Percentiles rank a stretch among this genome's conserved stretches.
phyloP scores from a whole-genome alignment of 2,888 invertebrate species.

The Crossocerus cetratus region DNA sequence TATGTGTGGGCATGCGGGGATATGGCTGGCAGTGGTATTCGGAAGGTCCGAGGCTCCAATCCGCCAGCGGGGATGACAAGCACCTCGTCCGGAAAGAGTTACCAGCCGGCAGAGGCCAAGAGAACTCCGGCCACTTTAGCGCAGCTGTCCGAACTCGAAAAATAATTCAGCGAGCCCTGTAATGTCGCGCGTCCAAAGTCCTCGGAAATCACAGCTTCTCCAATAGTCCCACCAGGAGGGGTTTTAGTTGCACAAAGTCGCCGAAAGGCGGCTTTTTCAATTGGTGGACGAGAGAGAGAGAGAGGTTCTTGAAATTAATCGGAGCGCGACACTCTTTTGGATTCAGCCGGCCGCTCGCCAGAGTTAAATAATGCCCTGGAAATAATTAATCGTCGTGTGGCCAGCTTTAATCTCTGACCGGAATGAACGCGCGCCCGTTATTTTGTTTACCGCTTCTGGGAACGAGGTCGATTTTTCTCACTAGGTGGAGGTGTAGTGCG shows the following conservation, averaged over 20 bases:
- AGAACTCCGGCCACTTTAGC: slow-evolving; percentile 17
- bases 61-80: slow-evolving; percentile 34
- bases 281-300: too few species aligned
- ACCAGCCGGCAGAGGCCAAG: slow-evolving; percentile 6
- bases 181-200: slow-evolving; percentile 60
- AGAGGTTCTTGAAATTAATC: slow-evolving; percentile 31
- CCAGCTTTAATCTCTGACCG: slow-evolving; percentile 4
- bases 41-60: slow-evolving; percentile 23
- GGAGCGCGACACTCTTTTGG: slow-evolving; percentile 22
- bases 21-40: slow-evolving; percentile 30
- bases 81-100: slow-evolving; percentile 42
- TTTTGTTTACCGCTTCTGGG: neutral
- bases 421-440: neutral
- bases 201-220: slow-evolving; percentile 35
- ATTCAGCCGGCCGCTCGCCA: slow-evolving; percentile 4
- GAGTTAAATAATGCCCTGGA: slow-evolving; percentile 17
- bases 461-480: too few species aligned
- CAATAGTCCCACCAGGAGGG: neutral
- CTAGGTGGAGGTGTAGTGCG: too few species aligned
- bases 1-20: neutral
- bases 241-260: neutral
- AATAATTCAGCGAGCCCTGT: slow-evolving; percentile 55
- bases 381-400: slow-evolving; percentile 12
- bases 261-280: too few species aligned
- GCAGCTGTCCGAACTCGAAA: slow-evolving; percentile 54